Evolutionary conservation across 2,888 invertebrate species (phyloP).

Genomic region (Rhagonycha lutea): DNA sequence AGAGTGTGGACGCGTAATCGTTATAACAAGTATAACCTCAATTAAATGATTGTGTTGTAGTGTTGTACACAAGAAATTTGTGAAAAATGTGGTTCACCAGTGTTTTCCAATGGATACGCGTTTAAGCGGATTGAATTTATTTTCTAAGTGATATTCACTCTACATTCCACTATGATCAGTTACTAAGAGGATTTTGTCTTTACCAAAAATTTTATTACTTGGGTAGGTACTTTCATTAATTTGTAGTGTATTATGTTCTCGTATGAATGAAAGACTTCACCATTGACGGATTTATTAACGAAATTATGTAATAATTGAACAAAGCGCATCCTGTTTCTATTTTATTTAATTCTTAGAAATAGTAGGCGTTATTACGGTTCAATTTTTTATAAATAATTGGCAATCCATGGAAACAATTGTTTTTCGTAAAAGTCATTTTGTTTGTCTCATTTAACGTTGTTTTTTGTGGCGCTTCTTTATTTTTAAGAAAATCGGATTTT

Average conservation of each 20-base stretch:
- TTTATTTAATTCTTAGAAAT: background rate
- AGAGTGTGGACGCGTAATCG: constrained; percentile 31
- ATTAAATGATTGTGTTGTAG: constrained; percentile 3
- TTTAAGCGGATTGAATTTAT: constrained; percentile 5
- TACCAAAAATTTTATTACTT: constrained; percentile 8
- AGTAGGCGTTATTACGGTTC: background rate
- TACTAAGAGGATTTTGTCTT: constrained; percentile 11
- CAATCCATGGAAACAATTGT: background rate
- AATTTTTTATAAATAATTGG: constrained; percentile 1
- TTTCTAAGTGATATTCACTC: background rate
- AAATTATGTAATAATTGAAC: constrained; percentile 16
- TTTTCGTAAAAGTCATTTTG: background rate
- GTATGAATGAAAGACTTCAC: constrained; percentile 11
- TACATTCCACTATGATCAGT: constrained; percentile 15
- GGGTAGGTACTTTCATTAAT: constrained; percentile 8
- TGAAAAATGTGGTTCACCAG: constrained; percentile 15
- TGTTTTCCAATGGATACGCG: constrained; percentile 12
- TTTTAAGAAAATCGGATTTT: background rate
- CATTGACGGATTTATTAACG: constrained; percentile 1
- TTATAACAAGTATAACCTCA: constrained; percentile 36
- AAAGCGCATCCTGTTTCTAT: constrained; percentile 5
- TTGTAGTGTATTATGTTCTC: background rate
- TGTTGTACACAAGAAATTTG: background rate
- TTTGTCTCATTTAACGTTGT: background rate
- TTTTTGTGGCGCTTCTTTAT: background rate